phyloP scores from a whole-genome alignment of 1,140 invertebrate genomes.

The Drosophila trapezifrons region DNA sequence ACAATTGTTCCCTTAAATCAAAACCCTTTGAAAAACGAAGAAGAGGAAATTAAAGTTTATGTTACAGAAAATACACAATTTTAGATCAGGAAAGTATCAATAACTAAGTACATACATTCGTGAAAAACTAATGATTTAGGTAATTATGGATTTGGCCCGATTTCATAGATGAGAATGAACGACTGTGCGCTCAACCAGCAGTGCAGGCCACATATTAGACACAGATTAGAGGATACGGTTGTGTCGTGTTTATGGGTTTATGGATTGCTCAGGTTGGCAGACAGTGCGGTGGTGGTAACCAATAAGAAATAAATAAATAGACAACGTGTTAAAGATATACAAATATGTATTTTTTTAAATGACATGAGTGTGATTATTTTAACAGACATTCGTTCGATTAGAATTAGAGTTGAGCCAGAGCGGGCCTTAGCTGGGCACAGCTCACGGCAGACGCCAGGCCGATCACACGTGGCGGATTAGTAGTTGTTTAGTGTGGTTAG shows the following conservation, averaged over 20 bases:
- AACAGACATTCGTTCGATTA: slow-evolving; percentile 70
- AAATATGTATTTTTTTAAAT: slow-evolving; percentile 73
- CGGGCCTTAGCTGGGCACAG: slow-evolving; percentile 33
- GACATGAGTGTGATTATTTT: slow-evolving; percentile 74
- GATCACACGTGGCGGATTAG: slow-evolving; percentile 59
- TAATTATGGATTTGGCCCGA: slow-evolving; percentile 7
- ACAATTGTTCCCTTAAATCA: background rate
- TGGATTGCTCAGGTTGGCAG: slow-evolving; percentile 22
- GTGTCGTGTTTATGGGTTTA: slow-evolving; percentile 13
- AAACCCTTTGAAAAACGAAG: background rate
- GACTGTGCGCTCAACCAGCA: slow-evolving; percentile 18
- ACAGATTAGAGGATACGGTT: slow-evolving; percentile 7
- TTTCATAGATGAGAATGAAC: slow-evolving; percentile 7
- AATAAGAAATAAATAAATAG: slow-evolving; percentile 68
- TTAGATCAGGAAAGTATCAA: background rate
- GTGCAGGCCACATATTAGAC: slow-evolving; percentile 18
- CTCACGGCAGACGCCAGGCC: slow-evolving; percentile 35
- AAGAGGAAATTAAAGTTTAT: no score
- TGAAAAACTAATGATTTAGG: background rate
- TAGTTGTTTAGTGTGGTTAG: slow-evolving; percentile 79
- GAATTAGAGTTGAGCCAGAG: slow-evolving; percentile 60
- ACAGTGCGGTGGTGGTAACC: slow-evolving; percentile 35
- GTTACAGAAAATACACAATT: background rate
- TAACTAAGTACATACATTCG: background rate
- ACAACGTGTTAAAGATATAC: slow-evolving; percentile 65